Base-by-base conservation (phyloP, 2,888 invertebrate genomes). In the Scrobipalpa atriplicella region DNA sequence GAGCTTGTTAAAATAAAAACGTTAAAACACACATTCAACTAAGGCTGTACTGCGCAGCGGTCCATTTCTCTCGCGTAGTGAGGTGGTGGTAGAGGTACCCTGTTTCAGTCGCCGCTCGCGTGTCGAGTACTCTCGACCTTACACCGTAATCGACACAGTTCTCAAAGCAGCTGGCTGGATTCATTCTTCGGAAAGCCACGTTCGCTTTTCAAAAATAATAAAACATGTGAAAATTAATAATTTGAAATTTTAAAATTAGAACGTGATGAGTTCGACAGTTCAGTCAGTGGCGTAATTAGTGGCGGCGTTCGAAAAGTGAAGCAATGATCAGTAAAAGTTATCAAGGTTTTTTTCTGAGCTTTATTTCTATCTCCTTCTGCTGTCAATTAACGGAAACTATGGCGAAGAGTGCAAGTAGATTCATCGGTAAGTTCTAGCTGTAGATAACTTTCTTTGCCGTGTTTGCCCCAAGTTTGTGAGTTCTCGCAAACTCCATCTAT, bases 351-450 rank as follows among this genome's bases (percentile, higher is more conserved):
- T 85, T 92, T 79, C 78, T 92, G 70, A 92, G 92, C 83, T 89
- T 92, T 73, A 78, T 92, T 76, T 92, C 92, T 54, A 89, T 92
- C 71, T 90, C 92, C 72, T 89, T 92, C 77, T 91, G 92, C 82
- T 92, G 92, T 78, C 92, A 92, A 74, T 84, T 92, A 19, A 89
- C 86, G 68, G 92, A 92, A 82, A 92, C 90, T 77, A 84, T 91
- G 82, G 92, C 92, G 16, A 92, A 92, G 71, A 91, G 91, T 72
- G 91, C 92, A 38, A 92, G 91, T 77, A 82, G 92, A 74, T 92
- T 86, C 76, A 91, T 91, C 70, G 92, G 92, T 92, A 70, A 89
- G 90, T 81, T 67, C 38, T 52, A 38, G 64, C 66, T 38, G 68
- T 39, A 38, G 38, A 43, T n/a, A 62, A 19, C 18, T 62, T 62